Evolutionary conservation across 2,888 invertebrate genomes (phyloP), one percentile per base, ranked within the genome.

Genomic region (Zhuqinia jingwanae): DNA sequence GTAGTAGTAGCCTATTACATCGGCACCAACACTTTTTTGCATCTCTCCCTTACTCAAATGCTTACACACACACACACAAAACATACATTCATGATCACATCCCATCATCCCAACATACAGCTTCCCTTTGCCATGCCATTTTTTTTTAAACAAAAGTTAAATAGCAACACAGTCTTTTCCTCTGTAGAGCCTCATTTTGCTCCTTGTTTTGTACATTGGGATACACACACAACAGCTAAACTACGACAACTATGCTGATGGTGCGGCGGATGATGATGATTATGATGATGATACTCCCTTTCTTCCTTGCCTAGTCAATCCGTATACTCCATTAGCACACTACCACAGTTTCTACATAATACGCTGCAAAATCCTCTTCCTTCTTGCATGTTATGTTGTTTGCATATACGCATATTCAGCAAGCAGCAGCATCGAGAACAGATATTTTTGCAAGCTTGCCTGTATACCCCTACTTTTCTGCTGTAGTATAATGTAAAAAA

Each of bases 21-120:
- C 80, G 60, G 78, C 70, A 85, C 75, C 80, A 81, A 56, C 75
- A 81, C 85, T 75, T 81, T 86, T 73, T 82, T 75, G 58, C 82
- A 73, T 30, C 65, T 81, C 80, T 68, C 42, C 47, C 60, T 36
- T 53, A 53, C 13, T 6, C 53, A n/a, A n/a, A n/a, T n/a, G n/a
- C 36, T 36, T 36, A n/a, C 65, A 20, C 58, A 2, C 36, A 11
- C 15, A 20, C 42, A 42, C 42, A n/a, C 76, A 77, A 42, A 15
- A 0, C n/a, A 22, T n/a, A 77, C 45, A 11, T 10, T 42, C 11
- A 11, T 10, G 36, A 36, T 10, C 36, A 17, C n/a, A 58, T 20
- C n/a, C 8, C 36, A 11, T 6, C 56, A 25, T 3, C 30, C 30
- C 13, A 25, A 25, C 3, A 65, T 36, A 17, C 25, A 11, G 53